Evolutionary conservation across 2,888 invertebrate genomes (phyloP).

Genomic region (Lepetodrilus schrolli): DNA sequence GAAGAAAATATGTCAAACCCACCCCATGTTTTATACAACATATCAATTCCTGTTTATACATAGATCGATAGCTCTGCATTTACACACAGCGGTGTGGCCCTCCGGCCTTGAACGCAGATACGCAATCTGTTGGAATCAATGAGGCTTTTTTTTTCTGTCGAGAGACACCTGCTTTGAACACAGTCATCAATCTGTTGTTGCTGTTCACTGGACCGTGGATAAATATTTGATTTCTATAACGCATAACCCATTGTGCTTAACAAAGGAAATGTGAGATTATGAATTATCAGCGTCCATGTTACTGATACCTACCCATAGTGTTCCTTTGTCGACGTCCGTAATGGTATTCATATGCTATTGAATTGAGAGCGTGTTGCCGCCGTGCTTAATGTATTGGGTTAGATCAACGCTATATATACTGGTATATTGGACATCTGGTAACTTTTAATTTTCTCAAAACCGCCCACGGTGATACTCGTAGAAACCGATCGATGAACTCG

Average conservation of each 20-base stretch:
- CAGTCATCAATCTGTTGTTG: neutral
- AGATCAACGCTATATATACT: too few relatives aligned
- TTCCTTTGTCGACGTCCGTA: too few relatives aligned
- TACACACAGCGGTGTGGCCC: neutral
- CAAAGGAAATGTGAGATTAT: neutral
- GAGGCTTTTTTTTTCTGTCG: neutral
- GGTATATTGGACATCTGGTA: too few relatives aligned
- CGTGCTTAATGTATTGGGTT: too few relatives aligned
- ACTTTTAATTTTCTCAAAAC: too few relatives aligned
- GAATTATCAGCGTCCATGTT: neutral
- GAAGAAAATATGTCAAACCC: too few relatives aligned
- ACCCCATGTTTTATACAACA: neutral
- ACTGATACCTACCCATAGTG: too few relatives aligned
- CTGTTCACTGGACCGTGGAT: neutral
- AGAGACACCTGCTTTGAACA: constrained; percentile 7
- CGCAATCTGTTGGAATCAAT: neutral
- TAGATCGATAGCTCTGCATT: neutral
- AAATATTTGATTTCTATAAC: constrained; percentile 24
- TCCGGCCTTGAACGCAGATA: neutral
- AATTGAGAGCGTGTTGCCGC: too few relatives aligned
- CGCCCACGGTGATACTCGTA: too few relatives aligned
- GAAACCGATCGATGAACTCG: too few relatives aligned
- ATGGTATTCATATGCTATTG: too few relatives aligned
- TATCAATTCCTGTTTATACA: neutral
- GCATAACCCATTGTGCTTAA: neutral